Evolutionary conservation across 2,797 vertebrate genomes (phyloP), one percentile per base, ranked within the genome.

Genomic region (Hydrolagus colliei): DNA sequence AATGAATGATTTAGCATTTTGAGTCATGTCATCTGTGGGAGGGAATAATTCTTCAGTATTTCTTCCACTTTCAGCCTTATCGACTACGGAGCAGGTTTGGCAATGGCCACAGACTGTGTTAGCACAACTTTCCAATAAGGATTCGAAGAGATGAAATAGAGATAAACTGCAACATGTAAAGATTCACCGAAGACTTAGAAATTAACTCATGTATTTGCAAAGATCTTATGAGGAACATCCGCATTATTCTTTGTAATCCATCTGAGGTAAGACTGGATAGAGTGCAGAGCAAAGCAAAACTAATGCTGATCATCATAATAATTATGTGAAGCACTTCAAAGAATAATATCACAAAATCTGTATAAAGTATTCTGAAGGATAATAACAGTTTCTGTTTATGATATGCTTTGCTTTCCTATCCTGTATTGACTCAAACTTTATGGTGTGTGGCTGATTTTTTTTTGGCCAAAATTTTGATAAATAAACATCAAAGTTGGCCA

Each of bases 341-440:
- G 41, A 3, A 52, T 6, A 52, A 52, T 52, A 52, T 52, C 41
- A 52, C 16, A 59, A 76, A 16, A 20, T 2, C 41, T 18, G 61
- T n/a, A 1, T 68, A 9, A n/a, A 84, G 67, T 32, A 41, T 27
- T 68, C 16, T 84, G 65, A 52, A 52, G 32, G 9, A 41, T 68
- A 84, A 84, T 84, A 63, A 84, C n/a, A 68, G 41, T 52, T 52
- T 71, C 12, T 71, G 71, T 67, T 71, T 71, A 20, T 84, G 22
- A 71, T 71, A 11, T 41, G 79, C 32, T 52, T 52, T 41, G 79
- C 32, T 52, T 52, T 71, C 41, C 65, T 20, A 32, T n/a, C 79
- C 20, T 71, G 32, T 71, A 32, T 52, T 41, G 63, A 71, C 65
- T 84, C 13, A 41, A 16, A 12, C 32, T n/a, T 77, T 9, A 16